Evolutionary conservation across 2,888 invertebrate genomes (phyloP), one percentile per base, ranked within the genome.

Genomic region (Drepana falcataria): DNA sequence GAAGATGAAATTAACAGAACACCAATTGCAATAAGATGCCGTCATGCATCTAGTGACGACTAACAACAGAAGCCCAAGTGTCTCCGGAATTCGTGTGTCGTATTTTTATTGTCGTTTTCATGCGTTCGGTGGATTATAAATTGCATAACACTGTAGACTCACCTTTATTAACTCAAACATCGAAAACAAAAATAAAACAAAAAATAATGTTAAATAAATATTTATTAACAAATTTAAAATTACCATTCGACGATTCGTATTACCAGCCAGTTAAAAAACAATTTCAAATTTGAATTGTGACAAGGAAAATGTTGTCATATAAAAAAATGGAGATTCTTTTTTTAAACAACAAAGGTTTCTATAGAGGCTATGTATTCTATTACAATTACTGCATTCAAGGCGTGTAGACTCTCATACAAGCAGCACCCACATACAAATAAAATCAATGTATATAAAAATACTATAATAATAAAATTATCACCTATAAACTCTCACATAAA

Each of bases 111-210:
- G 55, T 58, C 53, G 52, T 56, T 64, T 55, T 58, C 53, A 53
- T 55, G 49, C 54, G 35, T 60, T 53, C 55, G 63, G 76, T 76
- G 81, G 81, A 75, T 73, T 81, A 86, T 87, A 89, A 89, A 88
- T 88, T 90, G 90, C 89, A 88, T 89, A 88, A 87, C 87, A 87
- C 86, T 73, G 81, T 83, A 83, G 85, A 85, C 85, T 81, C 84
- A 84, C 84, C 78, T 68, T 71, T 65, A 58, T 53, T 35, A 53
- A 61, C 59, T 61, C 53, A 56, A 61, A 56, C 53, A 60, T 64
- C 64, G 66, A 70, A 74, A 68, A 69, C n/a, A 64, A 69, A 73
- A 86, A 87, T 83, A 76, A 81, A 85, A 86, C 83, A 77, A 81
- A 83, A 80, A 71, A 71, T 68, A 81, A 82, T 83, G 77, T 84